Conservation (phyloP, 2,113 vertebrate genomes). For the Chlorodrepanis virens region DNA sequence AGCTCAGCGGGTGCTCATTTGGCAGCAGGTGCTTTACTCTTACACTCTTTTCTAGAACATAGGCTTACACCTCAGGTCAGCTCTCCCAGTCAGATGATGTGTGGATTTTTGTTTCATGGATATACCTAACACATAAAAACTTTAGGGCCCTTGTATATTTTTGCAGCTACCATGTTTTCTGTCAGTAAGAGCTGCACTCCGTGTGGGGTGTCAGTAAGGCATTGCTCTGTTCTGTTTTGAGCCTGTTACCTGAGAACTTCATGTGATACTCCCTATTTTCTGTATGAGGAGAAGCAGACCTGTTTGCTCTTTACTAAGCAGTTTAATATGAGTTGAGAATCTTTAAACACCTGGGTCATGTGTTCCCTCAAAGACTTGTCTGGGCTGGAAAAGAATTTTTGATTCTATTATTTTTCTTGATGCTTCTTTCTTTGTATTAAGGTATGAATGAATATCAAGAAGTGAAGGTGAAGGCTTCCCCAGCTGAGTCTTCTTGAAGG, state of each 20-base stretch:
- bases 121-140: background rate
- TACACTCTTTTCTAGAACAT: background rate
- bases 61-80: background rate
- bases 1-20: background rate
- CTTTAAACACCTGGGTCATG: background rate
- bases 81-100: background rate
- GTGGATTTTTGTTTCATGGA: background rate
- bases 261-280: background rate
- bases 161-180: background rate
- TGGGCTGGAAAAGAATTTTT: background rate
- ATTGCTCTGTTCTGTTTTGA: background rate
- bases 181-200: background rate
- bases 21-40: background rate
- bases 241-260: background rate
- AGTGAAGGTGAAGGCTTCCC: background rate
- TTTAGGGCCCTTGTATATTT: accelerated
- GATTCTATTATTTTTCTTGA: background rate
- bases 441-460: accelerated
- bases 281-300: background rate
- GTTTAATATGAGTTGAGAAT: background rate
- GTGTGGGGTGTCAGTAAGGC: background rate
- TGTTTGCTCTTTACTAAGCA: background rate
- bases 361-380: background rate
- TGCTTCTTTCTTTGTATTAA: background rate
- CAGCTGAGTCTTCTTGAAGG: background rate